A percentile compares a stretch with the other conserved stretches of the same genome.
Conservation (phyloP, 1,140 invertebrate species). For the Tetramorium parvispinum region DNA sequence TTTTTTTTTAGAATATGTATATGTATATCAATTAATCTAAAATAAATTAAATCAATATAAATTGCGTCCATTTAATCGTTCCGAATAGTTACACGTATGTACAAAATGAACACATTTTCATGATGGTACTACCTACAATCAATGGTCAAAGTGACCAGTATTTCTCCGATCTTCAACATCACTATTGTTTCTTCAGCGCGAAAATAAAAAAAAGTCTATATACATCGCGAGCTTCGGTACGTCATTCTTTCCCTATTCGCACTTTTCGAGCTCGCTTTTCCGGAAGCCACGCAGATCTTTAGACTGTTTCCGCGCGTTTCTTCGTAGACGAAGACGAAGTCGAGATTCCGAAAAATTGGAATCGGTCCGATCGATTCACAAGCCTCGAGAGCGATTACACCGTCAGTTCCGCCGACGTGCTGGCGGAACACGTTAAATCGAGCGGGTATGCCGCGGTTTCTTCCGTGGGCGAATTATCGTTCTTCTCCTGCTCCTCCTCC, state of each 20-base stretch:
- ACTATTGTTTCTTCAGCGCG: background rate
- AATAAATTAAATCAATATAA: conserved; percentile 29
- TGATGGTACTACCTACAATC: conserved; percentile 48
- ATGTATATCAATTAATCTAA: background rate
- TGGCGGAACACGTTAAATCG: background rate
- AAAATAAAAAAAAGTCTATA: background rate
- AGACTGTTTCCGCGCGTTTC: background rate
- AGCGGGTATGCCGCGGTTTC: background rate
- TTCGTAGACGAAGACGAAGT: background rate
- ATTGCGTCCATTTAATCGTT: background rate
- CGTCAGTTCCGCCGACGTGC: background rate
- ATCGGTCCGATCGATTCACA: background rate
- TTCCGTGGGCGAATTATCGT: background rate
- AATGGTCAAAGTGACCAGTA: background rate
- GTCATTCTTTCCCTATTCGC: background rate
- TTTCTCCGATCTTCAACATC: background rate
- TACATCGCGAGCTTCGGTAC: background rate
- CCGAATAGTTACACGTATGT: conserved; percentile 35
- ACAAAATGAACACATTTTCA: conserved; percentile 72
- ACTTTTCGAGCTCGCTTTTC: background rate
- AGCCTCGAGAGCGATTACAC: background rate
- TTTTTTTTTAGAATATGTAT: too few relatives aligned
- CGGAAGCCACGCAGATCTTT: background rate
- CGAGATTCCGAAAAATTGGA: background rate
- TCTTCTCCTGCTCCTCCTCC: background rate